Base-by-base conservation (phyloP, 37 sponge, comb jelly and placozoan genomes). In the Chondrilla cf. caribensis region DNA sequence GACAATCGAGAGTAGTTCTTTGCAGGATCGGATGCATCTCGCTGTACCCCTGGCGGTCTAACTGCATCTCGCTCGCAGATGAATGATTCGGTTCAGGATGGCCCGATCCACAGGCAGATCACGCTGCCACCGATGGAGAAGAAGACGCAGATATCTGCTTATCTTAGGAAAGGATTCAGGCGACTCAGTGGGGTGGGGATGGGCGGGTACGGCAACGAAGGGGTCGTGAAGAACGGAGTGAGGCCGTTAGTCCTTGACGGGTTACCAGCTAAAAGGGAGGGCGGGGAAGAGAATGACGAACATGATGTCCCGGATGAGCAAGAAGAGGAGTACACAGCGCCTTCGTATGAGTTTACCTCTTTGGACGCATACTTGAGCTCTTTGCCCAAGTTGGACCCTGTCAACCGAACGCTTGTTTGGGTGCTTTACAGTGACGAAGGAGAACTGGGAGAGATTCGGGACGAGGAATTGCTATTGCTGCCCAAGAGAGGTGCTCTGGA, bases 381-480 rank as follows among this genome's bases (percentile, higher is more conserved):
- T 19, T 33, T 91, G 17, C 91, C 91, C n/a, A 79, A 58, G 25
- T 19, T 80, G 21, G 82, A 81, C 37, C 80, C 91, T 2, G 28
- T 84, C 5, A 80, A 87, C n/a, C 32, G 91, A 5, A 91, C 91
- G 2, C 67, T 87, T n/a, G 82, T 54, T 7, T 91, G 91, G 91
- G 51, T 91, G 18, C 68, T 85, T 0, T 29, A 64, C 35, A 38
- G 5, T 0, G 66, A 85, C 21, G 82, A 43, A 4, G 55, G 41
- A 22, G 83, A 84, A 15, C 14, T 25, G 24, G 38, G 40, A 29
- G 31, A 28, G 19, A 64, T 47, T 0, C 22, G 37, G 0, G 51
- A 29, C 6, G 76, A 62, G 18, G 62, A 78, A 7, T 43, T 88
- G n/a, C 22, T 58, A 3, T 36, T 24, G 21, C 77, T 88, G 0